phyloP scores from a whole-genome alignment of 1,140 invertebrate species.

The Panulirus ornatus region DNA sequence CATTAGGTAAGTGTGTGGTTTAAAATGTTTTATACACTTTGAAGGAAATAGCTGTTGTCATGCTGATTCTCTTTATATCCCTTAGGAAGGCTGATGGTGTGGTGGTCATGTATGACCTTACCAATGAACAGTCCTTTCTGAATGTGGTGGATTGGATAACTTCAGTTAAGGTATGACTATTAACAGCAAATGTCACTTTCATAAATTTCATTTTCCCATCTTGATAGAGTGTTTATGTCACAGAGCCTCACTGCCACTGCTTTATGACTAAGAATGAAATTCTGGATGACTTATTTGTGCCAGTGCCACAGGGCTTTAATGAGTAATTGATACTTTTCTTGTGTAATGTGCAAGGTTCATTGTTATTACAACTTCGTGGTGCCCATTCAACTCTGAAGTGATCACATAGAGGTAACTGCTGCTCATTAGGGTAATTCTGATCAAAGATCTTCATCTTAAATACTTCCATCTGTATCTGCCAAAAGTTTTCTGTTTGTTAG shows the following conservation, averaged over 20 bases:
- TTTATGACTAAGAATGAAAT: neutral
- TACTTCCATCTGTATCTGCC: too few relatives aligned
- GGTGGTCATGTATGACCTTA: constrained; percentile 82
- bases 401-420: too few relatives aligned
- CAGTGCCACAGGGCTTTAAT: neutral
- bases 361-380: too few relatives aligned
- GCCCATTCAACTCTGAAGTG: too few relatives aligned
- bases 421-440: too few relatives aligned
- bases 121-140: constrained; percentile 80
- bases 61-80: too few relatives aligned
- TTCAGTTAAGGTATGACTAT: constrained; percentile 79
- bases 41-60: too few relatives aligned
- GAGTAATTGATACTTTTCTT: neutral
- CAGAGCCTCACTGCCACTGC: neutral
- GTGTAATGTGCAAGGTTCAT: neutral
- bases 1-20: too few relatives aligned
- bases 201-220: neutral
- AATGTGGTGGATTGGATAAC: constrained; percentile 81
- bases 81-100: constrained; percentile 82
- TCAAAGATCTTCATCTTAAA: too few relatives aligned
- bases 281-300: neutral
- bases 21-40: too few relatives aligned
- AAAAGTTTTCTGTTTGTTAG: too few relatives aligned
- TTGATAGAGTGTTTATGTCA: neutral
- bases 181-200: neutral